A percentile compares a stretch with the other conserved stretches of the same genome.
Conservation (phyloP, 2,113 vertebrate species). For the Mus pahari region DNA sequence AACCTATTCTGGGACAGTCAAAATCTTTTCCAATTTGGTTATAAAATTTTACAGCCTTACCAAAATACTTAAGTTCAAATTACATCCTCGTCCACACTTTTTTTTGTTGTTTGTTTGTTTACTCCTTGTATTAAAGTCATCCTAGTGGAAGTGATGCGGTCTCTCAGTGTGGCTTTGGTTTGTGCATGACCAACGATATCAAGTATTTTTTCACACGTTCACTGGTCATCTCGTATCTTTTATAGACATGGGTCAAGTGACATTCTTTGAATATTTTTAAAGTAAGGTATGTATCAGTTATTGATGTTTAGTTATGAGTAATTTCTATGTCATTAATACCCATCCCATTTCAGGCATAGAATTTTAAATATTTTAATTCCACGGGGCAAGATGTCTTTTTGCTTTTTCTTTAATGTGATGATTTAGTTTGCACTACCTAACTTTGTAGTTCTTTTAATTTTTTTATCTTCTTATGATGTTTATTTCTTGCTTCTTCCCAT, state of each 20-base stretch:
- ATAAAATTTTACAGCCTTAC: neutral
- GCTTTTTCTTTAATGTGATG: too few species aligned
- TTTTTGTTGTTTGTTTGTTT: too few species aligned
- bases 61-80: neutral
- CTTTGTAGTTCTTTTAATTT: too few species aligned
- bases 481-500: too few species aligned
- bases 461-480: too few species aligned
- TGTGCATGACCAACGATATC: neutral
- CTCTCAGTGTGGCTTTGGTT: neutral
- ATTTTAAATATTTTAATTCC: slow-evolving; percentile 6
- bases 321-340: neutral
- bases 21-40: neutral
- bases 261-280: neutral
- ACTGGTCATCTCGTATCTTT: neutral
- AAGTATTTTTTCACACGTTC: neutral
- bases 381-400: neutral
- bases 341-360: neutral
- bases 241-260: neutral
- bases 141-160: neutral
- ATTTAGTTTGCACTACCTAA: too few species aligned
- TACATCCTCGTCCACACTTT: neutral
- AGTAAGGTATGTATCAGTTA: neutral
- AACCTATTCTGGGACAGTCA: neutral
- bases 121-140: neutral
- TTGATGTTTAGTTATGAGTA: neutral